Conservation (phyloP, 2,113 vertebrate species). For the Gopherus evgoodei region DNA sequence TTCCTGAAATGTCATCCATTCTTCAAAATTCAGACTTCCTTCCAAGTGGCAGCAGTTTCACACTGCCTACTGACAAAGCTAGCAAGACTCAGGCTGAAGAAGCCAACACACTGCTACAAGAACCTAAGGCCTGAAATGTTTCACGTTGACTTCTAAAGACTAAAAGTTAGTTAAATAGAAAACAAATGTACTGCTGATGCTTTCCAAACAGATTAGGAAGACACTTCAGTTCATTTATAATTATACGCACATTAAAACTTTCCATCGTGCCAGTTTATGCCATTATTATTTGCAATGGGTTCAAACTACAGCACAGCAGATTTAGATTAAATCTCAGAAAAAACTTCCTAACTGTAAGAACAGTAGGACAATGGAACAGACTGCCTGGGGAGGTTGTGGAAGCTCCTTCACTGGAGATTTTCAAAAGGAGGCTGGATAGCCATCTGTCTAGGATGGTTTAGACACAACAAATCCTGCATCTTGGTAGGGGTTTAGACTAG, state of each 20-base stretch:
- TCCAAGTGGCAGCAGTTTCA: neutral
- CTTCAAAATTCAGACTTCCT: neutral
- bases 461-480: too few relatives aligned
- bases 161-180: accelerated
- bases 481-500: too few relatives aligned
- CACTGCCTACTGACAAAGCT: neutral
- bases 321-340: too few relatives aligned
- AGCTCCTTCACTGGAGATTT: too few relatives aligned
- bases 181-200: neutral
- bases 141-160: neutral
- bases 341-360: too few relatives aligned
- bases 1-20: neutral
- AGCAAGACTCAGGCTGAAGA: neutral
- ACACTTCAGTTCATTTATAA: neutral
- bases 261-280: neutral
- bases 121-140: accelerated
- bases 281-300: neutral
- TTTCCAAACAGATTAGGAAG: neutral
- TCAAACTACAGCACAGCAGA: too few relatives aligned
- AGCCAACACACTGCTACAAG: neutral
- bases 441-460: too few relatives aligned
- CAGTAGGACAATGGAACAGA: too few relatives aligned
- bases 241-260: neutral
- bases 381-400: too few relatives aligned
- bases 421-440: too few relatives aligned